Percentiles rank a stretch among this genome's conserved stretches.
Conservation (phyloP, 37 sponge, comb jelly and placozoan species). For the Ephydatia muelleri region DNA sequence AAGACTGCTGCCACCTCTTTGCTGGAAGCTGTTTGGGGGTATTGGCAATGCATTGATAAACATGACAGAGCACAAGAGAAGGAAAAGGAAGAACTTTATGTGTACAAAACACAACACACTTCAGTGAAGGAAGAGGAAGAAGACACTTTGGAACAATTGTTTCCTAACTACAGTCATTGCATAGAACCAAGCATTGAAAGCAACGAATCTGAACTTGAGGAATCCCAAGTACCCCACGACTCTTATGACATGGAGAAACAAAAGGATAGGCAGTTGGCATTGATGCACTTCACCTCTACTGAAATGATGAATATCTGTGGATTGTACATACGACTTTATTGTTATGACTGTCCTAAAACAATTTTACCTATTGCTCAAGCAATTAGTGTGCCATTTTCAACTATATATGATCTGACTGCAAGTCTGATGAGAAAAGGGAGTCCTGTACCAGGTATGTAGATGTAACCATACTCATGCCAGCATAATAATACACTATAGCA, state of each 20-base stretch:
- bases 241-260: background rate
- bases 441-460: background rate
- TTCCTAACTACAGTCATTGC: background rate
- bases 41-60: conserved; percentile 59
- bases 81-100: conserved; percentile 68
- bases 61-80: conserved; percentile 26
- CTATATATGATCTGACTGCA: background rate
- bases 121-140: conserved; percentile 21
- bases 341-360: background rate
- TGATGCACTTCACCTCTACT: conserved; percentile 3
- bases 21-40: conserved; percentile 18
- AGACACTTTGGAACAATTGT: conserved; percentile 42
- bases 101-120: conserved; percentile 54
- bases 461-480: background rate
- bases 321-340: background rate
- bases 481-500: background rate
- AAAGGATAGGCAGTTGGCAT: background rate
- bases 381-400: background rate
- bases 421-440: background rate
- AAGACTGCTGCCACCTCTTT: conserved; percentile 18
- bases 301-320: conserved; percentile 15
- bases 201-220: background rate
- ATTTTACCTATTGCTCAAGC: background rate
- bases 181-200: background rate
- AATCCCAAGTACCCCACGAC: background rate